Base-by-base conservation (phyloP, 2,797 vertebrate species). In the Silurus lanzhouensis region DNA sequence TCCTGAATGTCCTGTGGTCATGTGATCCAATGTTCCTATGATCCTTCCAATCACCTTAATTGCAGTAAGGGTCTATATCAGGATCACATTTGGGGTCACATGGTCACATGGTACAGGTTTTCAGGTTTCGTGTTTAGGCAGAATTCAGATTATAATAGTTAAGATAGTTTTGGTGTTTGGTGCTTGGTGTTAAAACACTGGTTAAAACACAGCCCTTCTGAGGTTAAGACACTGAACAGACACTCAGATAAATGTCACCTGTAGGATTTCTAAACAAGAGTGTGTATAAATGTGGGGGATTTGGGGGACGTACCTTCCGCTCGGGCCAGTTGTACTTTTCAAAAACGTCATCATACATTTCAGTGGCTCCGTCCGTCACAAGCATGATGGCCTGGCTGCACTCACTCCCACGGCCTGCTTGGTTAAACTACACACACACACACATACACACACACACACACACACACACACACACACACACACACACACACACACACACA, bases 371-470 rank as follows among this genome's bases (percentile, higher is more conserved):
- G 20, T 99, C 98, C 0, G 98, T 99, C 90, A 99, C 96, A 25
- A 99, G 92, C 98, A 99, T 99, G 89, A 99, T 98, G 85, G 98
- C 98, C 92, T 98, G 98, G 89, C 97, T 99, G 93, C 98, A 99
- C 90, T 97, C 93, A 78, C 98, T 99, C 68, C 98, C 98, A 89
- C 96, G 97, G 79, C 98, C 98, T 0, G 97, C 98, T 89, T 97
- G 96, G 92, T 99, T 99, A 91, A 99, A 99, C 98, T 99, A 90
- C 64, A 79, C 83, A 91, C 88, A 85, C 72, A 89, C 27, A 81
- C 27, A 84, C 38, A 83, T 79, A 83, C 71, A 82, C 25, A 75
- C 8, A 77, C 22, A 71, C 25, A 84, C n/a, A 38, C 48, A 86
- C 46, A 84, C 38, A 88, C 13, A 68, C 44, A 85, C 71, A 83